Evolutionary conservation across 2,888 invertebrate species (phyloP), one percentile per base, ranked within the genome.

Genomic region (Leptinotarsa haldemani): DNA sequence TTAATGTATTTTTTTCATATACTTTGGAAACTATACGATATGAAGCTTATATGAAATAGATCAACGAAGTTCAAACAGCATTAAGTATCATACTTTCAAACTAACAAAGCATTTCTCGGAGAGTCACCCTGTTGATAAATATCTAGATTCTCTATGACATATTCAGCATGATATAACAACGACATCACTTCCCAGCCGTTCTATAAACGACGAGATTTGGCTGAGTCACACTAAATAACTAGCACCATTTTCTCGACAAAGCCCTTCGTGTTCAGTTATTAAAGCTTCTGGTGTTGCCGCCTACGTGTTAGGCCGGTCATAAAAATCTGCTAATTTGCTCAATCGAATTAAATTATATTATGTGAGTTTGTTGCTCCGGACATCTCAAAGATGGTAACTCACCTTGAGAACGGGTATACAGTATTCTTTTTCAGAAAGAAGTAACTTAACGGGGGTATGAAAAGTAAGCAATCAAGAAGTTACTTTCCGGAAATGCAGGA

Each of bases 151-250:
- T 40, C 40, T 40, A 40, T 40, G 40, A 40, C 40, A 40, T 40
- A 40, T 40, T 40, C 40, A 40, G 40, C 56, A 56, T 56, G 13
- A 56, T 18, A 12, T 50, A n/a, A 50, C n/a, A 50, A 16, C 50
- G 15, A 50, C 50, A 50, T 50, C 16, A 50, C 50, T 13, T 56
- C 15, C 12, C 9, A 56, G 4, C 20, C 61, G 61, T 25, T 18
- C 4, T 40, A 30, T 30, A 18, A 61, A n/a, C 3, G 16, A 40
- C 30, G 40, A 20, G 20, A 70, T 70, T 70, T 52, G 70, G 70
- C 70, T 70, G 70, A 70, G 65, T 70, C 70, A 70, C 70, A 70
- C 22, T 64, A 40, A 63, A 70, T 70, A 70, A 70, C 70, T 70
- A 70, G 70, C 64, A 67, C 22, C 67, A 25, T 67, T 67, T 67